These are phyloP conservation scores for Anarsia innoxiella DNA, from an alignment of 2,888 invertebrate genomes.

Conservation along the genomic window DNA sequence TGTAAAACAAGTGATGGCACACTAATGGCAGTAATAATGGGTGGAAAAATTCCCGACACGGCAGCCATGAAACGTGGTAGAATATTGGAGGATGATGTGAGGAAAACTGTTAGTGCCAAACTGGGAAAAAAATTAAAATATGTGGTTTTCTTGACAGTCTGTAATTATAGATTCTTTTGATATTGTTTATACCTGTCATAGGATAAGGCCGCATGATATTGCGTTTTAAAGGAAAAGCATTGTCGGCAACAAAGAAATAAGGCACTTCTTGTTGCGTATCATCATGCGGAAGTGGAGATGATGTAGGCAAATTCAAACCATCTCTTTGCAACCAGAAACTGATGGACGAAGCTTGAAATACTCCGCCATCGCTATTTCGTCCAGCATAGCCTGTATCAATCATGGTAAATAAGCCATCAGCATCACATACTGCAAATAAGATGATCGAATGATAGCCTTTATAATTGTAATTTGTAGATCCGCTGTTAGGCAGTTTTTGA, in stretches of 20 bases:
- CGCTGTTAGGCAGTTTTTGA: slow-evolving; percentile 18
- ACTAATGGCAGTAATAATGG: too few species aligned
- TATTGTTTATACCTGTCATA: slow-evolving; percentile 12
- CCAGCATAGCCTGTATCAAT: slow-evolving; percentile 30
- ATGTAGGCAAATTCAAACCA: slow-evolving; percentile 10
- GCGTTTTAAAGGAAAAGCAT: slow-evolving; percentile 9
- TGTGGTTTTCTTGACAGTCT: slow-evolving; percentile 12
- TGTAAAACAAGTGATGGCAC: too few species aligned
- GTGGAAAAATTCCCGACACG: too few species aligned
- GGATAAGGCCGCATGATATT: slow-evolving; percentile 15
- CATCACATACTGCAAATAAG: slow-evolving; percentile 25
- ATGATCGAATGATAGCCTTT: slow-evolving; percentile 23
- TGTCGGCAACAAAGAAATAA: slow-evolving; percentile 11
- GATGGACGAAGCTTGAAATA: slow-evolving; percentile 9
- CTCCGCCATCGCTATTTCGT: too few species aligned
- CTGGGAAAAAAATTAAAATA: too few species aligned
- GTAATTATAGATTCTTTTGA: slow-evolving; percentile 18
- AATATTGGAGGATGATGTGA: too few species aligned
- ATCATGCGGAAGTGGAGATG: slow-evolving; percentile 12
- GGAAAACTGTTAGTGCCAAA: too few species aligned
- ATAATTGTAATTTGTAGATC: slow-evolving; percentile 24
- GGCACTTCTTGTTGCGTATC: slow-evolving; percentile 8
- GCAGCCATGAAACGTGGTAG: too few species aligned
- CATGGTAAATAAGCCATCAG: slow-evolving; percentile 27
- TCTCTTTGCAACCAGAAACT: slow-evolving; percentile 9